Evolutionary conservation across 2,113 vertebrate genomes (phyloP).

Genomic region (Poicephalus gulielmi): DNA sequence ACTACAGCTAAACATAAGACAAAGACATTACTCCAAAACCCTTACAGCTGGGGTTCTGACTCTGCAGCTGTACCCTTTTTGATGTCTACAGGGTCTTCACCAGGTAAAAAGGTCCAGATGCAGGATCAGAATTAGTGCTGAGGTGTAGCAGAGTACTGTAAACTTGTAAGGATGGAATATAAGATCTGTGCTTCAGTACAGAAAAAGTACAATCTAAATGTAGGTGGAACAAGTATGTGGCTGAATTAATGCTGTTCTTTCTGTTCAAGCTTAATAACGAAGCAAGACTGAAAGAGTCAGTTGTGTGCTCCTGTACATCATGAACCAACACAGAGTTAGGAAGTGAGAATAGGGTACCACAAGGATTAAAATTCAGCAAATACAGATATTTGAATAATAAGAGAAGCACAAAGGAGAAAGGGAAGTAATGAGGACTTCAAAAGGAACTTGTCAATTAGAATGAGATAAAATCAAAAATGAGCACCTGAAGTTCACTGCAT

Average conservation of each 20-base stretch:
- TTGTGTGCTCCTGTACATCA: neutral
- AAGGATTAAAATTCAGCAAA: neutral
- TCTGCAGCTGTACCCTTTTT: neutral
- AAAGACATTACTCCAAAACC: neutral
- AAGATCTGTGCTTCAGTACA: neutral
- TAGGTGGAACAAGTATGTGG: neutral
- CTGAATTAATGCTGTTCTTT: neutral
- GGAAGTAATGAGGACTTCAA: neutral
- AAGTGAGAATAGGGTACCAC: neutral
- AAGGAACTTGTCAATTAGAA: neutral
- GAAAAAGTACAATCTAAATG: neutral
- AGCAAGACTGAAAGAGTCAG: neutral
- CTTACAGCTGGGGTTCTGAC: neutral
- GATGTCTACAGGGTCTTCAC: neutral
- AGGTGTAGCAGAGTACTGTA: neutral
- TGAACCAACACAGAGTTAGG: neutral
- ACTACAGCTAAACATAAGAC: neutral
- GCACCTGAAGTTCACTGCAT: neutral
- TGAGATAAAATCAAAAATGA: neutral
- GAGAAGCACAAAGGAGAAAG: neutral
- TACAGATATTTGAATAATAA: neutral
- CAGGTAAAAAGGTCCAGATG: neutral
- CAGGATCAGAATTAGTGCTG: neutral
- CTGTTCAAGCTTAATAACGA: neutral
- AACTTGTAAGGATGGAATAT: neutral